phyloP scores from a whole-genome alignment of 2,888 invertebrate genomes.

The Pandemis heparana region DNA sequence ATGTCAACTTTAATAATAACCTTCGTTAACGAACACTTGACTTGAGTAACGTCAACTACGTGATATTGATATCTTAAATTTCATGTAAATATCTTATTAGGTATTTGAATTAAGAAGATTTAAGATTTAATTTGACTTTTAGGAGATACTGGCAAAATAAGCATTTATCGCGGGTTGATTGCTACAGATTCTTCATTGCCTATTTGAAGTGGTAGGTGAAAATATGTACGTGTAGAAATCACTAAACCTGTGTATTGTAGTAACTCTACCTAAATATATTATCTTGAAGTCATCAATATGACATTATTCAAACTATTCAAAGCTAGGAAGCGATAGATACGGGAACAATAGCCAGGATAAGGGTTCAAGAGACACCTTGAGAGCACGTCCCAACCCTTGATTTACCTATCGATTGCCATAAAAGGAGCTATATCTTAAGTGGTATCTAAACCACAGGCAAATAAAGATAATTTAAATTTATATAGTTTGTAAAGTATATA shows the following conservation, averaged over 20 bases:
- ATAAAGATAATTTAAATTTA: neutral
- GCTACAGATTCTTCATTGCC: no score
- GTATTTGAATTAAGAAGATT: no score
- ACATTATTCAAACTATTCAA: neutral
- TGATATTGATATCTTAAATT: no score
- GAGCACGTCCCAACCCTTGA: neutral
- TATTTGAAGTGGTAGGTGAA: no score
- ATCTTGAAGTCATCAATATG: constrained; percentile 2
- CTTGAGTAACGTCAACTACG: no score
- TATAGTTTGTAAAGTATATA: neutral
- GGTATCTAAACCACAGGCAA: neutral
- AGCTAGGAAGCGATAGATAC: neutral
- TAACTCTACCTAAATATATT: neutral
- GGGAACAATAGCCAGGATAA: neutral
- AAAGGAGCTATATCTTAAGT: neutral
- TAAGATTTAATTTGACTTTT: no score
- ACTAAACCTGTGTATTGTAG: neutral
- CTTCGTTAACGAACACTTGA: no score
- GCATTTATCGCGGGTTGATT: no score
- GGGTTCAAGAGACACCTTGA: neutral
- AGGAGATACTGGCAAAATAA: no score
- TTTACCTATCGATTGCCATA: neutral
- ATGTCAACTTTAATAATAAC: no score
- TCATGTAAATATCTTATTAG: no score
- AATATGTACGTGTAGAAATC: no score